Conservation (phyloP, 2,888 invertebrate species). For the Parnassius smintheus region DNA sequence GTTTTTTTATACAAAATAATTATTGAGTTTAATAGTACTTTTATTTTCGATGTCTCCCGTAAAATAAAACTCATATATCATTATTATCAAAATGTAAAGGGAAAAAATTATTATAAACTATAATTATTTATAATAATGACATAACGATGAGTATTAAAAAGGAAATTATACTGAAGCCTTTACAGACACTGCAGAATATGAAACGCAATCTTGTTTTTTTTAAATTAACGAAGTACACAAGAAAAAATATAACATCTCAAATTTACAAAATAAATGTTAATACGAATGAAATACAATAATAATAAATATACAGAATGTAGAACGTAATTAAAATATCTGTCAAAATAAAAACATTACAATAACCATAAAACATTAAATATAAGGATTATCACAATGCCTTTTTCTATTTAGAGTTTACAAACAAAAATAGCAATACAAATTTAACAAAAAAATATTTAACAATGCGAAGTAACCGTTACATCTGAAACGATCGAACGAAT, state of each 20-base stretch:
- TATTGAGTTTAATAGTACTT: too few relatives aligned
- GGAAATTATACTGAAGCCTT: too few relatives aligned
- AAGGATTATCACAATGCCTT: constrained; percentile 22
- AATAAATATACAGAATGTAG: neutral
- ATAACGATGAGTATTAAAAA: too few relatives aligned
- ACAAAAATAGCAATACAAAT: constrained; percentile 10
- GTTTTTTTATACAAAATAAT: too few relatives aligned
- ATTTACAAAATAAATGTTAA: constrained; percentile 11
- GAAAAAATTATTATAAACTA: too few relatives aligned
- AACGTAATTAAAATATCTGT: constrained; percentile 14
- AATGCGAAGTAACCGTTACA: neutral
- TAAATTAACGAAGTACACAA: neutral
- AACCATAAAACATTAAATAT: constrained; percentile 15
- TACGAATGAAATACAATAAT: neutral
- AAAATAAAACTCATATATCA: too few relatives aligned
- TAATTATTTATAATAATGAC: too few relatives aligned
- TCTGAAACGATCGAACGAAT: constrained; percentile 4
- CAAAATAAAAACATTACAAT: constrained; percentile 16
- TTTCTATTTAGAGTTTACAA: constrained; percentile 1
- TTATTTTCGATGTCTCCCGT: too few relatives aligned
- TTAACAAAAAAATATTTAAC: constrained; percentile 5
- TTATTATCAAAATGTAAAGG: too few relatives aligned
- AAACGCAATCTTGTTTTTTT: constrained; percentile 8
- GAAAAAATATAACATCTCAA: neutral
- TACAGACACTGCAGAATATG: neutral